These are phyloP conservation scores for Plagodis pulveraria DNA, from an alignment of 2,888 invertebrate genomes.

Conservation along the genomic window DNA sequence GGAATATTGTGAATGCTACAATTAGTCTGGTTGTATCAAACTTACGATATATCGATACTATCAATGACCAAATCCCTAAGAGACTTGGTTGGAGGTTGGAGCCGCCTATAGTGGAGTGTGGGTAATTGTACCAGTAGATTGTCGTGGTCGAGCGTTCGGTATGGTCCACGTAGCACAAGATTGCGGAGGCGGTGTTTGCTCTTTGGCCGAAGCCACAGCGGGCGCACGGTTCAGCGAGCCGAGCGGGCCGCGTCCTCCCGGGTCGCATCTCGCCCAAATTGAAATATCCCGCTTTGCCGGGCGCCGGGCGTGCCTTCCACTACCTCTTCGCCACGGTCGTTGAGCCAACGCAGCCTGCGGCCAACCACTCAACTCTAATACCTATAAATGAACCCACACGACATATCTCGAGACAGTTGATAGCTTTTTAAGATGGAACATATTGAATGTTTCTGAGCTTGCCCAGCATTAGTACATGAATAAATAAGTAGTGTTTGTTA, in stretches of 20 bases:
- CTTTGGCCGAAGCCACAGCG: constrained; percentile 80
- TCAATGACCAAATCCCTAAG: constrained; percentile 28
- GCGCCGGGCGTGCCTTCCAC: constrained; percentile 45
- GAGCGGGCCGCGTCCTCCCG: constrained; percentile 77
- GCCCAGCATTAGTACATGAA: too few relatives aligned
- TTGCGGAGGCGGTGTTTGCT: constrained; percentile 83
- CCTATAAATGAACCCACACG: constrained; percentile 40
- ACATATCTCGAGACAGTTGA: neutral
- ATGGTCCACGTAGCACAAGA: constrained; percentile 83
- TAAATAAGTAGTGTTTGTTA: too few relatives aligned
- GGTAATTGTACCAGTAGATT: constrained; percentile 76
- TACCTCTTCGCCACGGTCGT: constrained; percentile 25
- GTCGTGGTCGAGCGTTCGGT: constrained; percentile 76
- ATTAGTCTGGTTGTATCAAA: neutral
- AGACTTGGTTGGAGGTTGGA: constrained; percentile 21
- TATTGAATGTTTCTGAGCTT: too few relatives aligned
- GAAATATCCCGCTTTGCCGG: constrained; percentile 69
- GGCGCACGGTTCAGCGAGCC: constrained; percentile 83
- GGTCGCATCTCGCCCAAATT: constrained; percentile 82
- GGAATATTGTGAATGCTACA: too few relatives aligned
- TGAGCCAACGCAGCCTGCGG: constrained; percentile 26
- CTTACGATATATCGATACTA: constrained; percentile 6
- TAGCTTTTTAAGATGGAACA: too few relatives aligned
- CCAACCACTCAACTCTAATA: constrained; percentile 48
- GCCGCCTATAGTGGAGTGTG: constrained; percentile 48